Evolutionary conservation across 2,113 vertebrate genomes (phyloP).

Genomic region (Malurus alboscapulatus): DNA sequence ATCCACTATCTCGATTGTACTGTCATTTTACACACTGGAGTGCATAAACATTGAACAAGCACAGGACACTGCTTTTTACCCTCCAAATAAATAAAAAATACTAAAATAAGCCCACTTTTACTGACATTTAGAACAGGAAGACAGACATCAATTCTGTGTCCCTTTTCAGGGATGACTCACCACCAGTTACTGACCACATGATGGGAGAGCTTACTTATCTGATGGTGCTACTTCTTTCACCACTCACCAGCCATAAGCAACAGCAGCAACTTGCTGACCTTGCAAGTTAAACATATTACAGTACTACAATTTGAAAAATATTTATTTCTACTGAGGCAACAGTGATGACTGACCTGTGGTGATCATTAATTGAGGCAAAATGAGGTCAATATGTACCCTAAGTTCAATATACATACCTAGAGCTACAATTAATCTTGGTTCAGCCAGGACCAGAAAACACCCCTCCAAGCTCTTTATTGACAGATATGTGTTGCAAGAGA

Average conservation of each 20-base stretch:
- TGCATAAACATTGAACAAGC: background rate
- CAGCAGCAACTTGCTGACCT: background rate
- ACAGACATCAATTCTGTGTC: background rate
- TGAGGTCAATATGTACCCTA: background rate
- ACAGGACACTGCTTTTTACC: background rate
- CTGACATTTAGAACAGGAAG: background rate
- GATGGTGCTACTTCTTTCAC: background rate
- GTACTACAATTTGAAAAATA: background rate
- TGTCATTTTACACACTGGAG: background rate
- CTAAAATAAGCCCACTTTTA: background rate
- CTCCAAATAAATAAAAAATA: background rate
- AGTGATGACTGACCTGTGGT: background rate
- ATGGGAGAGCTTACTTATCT: background rate
- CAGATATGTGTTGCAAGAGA: background rate
- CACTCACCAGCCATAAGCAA: background rate
- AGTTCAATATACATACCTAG: constrained; percentile 21
- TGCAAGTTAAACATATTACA: background rate
- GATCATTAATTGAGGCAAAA: constrained; percentile 34
- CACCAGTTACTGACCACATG: background rate
- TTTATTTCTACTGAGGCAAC: background rate
- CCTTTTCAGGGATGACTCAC: background rate
- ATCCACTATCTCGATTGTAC: background rate
- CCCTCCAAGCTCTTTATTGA: background rate
- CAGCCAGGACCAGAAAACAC: background rate
- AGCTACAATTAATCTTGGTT: constrained; percentile 7